phyloP scores from a whole-genome alignment of 2,113 vertebrate genomes.

The rabbit (Oryctolagus cuniculus) region mOryCun1.1 NC_091440.1:73066501-73067000 shows the following conservation, averaged over 20 bases:
- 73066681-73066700: neutral
- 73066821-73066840: constrained; percentile 69
- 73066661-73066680: constrained; percentile 39
- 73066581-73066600: neutral
- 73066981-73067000: neutral
- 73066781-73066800: constrained; percentile 54
- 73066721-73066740: constrained; percentile 57
- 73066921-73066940: constrained; percentile 33
- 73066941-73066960: constrained; percentile 35
- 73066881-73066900: constrained; percentile 63
- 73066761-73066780: neutral
- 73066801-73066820: constrained; percentile 63
- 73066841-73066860: constrained; percentile 29
- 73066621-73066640: constrained; percentile 35
- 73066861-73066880: constrained; percentile 43
- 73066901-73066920: constrained; percentile 56
- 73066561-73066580: neutral
- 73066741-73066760: constrained; percentile 48
- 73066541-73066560: constrained; percentile 4
- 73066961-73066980: constrained; percentile 42
- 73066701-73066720: constrained; percentile 59
- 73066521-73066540: neutral
- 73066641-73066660: neutral
- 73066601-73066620: neutral
- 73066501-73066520: neutral